Evolutionary conservation across 2,888 invertebrate genomes (phyloP), one percentile per base, ranked within the genome.

Genomic region (Drosophila monieri): DNA sequence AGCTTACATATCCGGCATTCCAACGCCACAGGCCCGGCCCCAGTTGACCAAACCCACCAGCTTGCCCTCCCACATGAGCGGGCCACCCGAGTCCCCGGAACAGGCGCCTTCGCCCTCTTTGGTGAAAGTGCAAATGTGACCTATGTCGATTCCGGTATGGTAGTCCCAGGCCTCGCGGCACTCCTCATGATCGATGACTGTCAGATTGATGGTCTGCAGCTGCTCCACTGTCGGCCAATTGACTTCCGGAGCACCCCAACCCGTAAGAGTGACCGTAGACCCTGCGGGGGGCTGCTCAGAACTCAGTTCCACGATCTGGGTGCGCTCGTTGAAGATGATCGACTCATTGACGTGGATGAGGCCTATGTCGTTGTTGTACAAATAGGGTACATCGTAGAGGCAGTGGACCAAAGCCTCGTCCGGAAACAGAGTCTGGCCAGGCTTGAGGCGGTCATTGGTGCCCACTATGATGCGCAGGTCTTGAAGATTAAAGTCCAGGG

Each of bases 281-380:
- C 92, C 92, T 15, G 91, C 92, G 15, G 77, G 77, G 3, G 90
- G 74, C 4, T 76, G 54, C 12, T 73, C 69, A 1, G 60, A 30
- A 4, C 84, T 77, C 37, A 94, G 84, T 48, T 93, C 92, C 0
- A 94, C 90, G 0, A 93, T 91, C 30, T 93, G 91, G 0, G 94
- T 93, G 0, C 85, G 87, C 0, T 92, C 91, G 46, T 92, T 91
- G 55, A 93, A 93, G 21, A 90, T 86, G 5, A 95, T 92, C 35
- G 93, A 92, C 0, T 91, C 80, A 1, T 92, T 90, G 10, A 95
- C 91, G 76, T 93, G 93, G 0, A 95, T 81, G 0, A 95, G 88
- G 0, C 94, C 95, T 51, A 96, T 95, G 77, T 96, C 95, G 81
- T 95, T 93, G 14, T 89, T 62, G 58, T 80, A 89, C 5, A 75